Conservation (phyloP, 2,888 invertebrate species). For the Leptinotarsa tumamoca region DNA sequence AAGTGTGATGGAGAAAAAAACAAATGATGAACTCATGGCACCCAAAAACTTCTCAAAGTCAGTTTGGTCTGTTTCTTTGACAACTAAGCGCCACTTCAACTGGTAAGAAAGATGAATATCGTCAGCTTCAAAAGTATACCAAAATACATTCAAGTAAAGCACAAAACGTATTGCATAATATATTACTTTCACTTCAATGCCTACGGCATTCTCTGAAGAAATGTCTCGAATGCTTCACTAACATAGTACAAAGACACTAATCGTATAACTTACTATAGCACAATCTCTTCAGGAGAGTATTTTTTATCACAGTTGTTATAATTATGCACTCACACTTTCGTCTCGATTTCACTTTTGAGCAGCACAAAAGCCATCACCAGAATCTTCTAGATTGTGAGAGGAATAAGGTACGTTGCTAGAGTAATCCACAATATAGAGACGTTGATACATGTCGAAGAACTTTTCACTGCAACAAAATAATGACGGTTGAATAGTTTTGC, state of each 20-base stretch:
- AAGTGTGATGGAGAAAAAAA: no score
- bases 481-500: no score
- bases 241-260: neutral
- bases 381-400: conserved; percentile 22
- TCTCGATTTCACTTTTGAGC: neutral
- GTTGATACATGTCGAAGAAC: conserved; percentile 44
- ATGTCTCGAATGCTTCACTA: neutral
- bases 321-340: conserved; percentile 16
- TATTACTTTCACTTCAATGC: neutral
- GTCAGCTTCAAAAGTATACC: neutral
- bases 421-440: conserved; percentile 28
- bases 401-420: conserved; percentile 14
- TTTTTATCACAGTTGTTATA: conserved; percentile 16
- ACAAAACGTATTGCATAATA: neutral
- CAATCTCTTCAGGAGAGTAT: neutral
- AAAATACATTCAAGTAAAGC: neutral
- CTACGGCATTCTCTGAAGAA: neutral
- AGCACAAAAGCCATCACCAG: neutral
- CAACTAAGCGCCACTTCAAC: no score
- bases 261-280: neutral
- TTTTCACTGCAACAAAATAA: conserved; percentile 54
- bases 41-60: no score
- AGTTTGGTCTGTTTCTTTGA: no score
- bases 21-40: no score
- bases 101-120: no score